Evolutionary conservation across 2,113 vertebrate genomes (phyloP).

Genomic region (Cygnus buccinator): DNA sequence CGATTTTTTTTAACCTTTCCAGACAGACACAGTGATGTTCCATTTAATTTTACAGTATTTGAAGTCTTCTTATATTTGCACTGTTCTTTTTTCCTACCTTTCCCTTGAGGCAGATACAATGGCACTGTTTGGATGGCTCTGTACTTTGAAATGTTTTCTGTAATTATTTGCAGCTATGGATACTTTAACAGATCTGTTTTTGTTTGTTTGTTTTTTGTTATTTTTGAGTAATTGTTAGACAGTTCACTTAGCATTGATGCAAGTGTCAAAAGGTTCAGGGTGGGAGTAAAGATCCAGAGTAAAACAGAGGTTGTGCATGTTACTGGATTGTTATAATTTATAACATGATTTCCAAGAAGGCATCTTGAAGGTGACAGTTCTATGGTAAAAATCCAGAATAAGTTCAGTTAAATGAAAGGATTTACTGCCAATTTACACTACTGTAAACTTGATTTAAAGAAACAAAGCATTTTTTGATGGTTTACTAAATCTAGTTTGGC

Average conservation of each 20-base stretch:
- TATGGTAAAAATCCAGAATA: neutral
- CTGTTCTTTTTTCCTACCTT: neutral
- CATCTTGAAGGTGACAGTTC: neutral
- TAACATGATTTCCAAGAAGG: neutral
- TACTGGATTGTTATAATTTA: neutral
- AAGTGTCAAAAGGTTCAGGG: neutral
- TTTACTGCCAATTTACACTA: neutral
- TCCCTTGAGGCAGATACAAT: neutral
- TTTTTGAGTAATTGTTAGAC: neutral
- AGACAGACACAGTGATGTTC: neutral
- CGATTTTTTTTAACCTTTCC: neutral
- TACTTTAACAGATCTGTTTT: neutral
- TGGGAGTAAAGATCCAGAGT: neutral
- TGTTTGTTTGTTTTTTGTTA: too few relatives aligned
- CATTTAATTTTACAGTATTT: neutral
- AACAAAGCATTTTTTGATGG: neutral
- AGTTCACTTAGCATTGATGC: neutral
- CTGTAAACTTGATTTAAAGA: neutral
- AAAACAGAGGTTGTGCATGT: neutral
- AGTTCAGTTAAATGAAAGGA: neutral
- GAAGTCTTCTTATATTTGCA: neutral
- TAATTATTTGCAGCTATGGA: neutral
- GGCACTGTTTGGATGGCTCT: neutral
- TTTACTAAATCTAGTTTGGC: neutral
- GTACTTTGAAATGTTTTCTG: neutral